Evolutionary conservation across 2,888 invertebrate genomes (phyloP), one percentile per base, ranked within the genome.

Genomic region (Apocheima hispidaria): DNA sequence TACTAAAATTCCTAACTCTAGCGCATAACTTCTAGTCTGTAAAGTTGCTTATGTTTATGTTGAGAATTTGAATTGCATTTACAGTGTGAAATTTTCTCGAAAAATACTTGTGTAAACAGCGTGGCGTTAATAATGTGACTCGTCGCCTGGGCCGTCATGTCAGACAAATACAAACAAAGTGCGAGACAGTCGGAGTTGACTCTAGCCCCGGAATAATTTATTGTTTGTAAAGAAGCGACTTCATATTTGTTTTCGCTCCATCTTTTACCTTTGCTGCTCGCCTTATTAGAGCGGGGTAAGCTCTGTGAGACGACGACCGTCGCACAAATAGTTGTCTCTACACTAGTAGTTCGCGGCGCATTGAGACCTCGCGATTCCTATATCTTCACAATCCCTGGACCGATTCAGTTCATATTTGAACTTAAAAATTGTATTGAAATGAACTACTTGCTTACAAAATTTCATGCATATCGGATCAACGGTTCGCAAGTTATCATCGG

Each of bases 91-190:
- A 60, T 72, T 74, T 72, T 41, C 61, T 28, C 40, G 35, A 60
- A 71, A 76, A 75, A 66, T 70, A 61, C 53, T 71, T 66, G 61
- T 67, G 60, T 55, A 38, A 46, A 68, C 52, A 60, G 58, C 43
- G 21, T 21, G 61, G 66, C 72, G 69, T 73, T 79, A 72, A 79
- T 75, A 79, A 77, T 71, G 69, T 66, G 72, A 69, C 63, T 69
- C 68, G 64, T 68, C 64, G 75, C 58, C 69, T 60, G 63, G 51
- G 60, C 69, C 68, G 64, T 63, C 67, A 73, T 71, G 81, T 79
- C 77, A 77, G 68, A 73, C 73, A 77, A 83, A 84, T 78, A 79
- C 78, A 86, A 84, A 84, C 79, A 82, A 81, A 82, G 73, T 77
- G 75, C 73, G 75, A 72, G 73, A 71, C 69, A 65, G 64, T 62